Evolutionary conservation across 2,113 vertebrate genomes (phyloP), one percentile per base, ranked within the genome.

Genomic region (Microtus oregoni): DNA sequence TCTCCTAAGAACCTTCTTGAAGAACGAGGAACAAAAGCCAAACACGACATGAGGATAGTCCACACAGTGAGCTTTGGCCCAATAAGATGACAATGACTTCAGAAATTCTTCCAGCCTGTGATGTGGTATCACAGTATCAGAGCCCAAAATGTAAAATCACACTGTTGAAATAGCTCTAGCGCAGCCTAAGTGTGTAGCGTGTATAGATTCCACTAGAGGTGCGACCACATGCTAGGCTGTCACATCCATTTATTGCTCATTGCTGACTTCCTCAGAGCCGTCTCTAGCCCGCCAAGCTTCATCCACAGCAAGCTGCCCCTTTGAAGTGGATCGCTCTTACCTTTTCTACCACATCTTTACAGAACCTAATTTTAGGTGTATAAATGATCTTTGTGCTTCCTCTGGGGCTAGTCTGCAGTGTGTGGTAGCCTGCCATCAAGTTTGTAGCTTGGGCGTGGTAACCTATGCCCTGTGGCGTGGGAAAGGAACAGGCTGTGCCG

Each of bases 31-130:
- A 24, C 10, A 41, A n/a, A n/a, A 70, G 7, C 28, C 90, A 41
- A 3, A 4, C 7, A 22, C 1, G 1, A 20, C 11, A 8, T 10
- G 17, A 5, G 2, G 14, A 38, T 7, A 12, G 26, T 7, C 32
- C 32, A 20, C 14, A 5, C 1, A 26, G 13, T 44, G 44, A 17
- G 14, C 12, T 7, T 13, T 35, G 28, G 17, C 28, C 11, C 17
- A 7, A 4, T 76, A 7, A 72, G 44, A 87, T 14, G 32, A 9
- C 28, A 77, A 44, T 26, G n/a, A 55, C 35, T 10, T 68, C 12
- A 17, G 22, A 78, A 41, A 26, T 38, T 86, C 58, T 47, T 67
- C 9, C 11, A 17, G 13, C 44, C 17, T 50, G n/a, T 20, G 12
- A 41, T 41, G 41, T 41, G 41, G 41, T 41, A 41, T 41, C 41